A percentile compares a stretch with the other conserved stretches of the same genome.
Evolutionary conservation across 2,113 vertebrate genomes (phyloP).

Genomic region (Caracal caracal): DNA sequence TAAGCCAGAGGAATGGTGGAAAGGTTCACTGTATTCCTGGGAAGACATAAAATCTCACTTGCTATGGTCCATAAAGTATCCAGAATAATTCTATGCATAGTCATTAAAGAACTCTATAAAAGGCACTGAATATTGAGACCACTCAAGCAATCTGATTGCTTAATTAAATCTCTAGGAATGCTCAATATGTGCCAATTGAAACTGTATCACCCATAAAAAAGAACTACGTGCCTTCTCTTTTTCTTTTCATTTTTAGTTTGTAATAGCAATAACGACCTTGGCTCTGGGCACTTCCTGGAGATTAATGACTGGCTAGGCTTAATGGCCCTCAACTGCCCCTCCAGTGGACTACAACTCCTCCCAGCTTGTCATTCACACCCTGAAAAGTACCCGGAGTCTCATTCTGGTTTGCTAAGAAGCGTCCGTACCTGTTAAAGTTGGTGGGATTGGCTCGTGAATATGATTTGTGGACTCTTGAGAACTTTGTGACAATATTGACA

Average conservation of each 20-base stretch:
- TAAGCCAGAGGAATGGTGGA: not conserved
- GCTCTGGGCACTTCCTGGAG: constrained; percentile 62
- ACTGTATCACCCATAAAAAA: constrained; percentile 74
- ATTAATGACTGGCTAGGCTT: constrained; percentile 68
- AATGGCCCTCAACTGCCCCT: constrained; percentile 30
- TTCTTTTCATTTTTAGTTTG: constrained; percentile 68
- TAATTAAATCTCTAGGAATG: constrained; percentile 83
- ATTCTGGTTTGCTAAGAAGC: constrained; percentile 37
- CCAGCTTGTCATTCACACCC: constrained; percentile 51
- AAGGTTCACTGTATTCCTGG: constrained; percentile 47
- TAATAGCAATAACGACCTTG: constrained; percentile 72
- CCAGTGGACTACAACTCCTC: constrained; percentile 57
- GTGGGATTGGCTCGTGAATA: constrained; percentile 26
- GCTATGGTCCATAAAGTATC: constrained; percentile 80
- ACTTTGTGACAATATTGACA: constrained; percentile 43
- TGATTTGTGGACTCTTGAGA: constrained; percentile 62
- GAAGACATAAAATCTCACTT: constrained; percentile 72
- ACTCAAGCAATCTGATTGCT: constrained; percentile 80
- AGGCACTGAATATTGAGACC: constrained; percentile 78
- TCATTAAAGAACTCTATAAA: constrained; percentile 81
- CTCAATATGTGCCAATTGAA: constrained; percentile 77
- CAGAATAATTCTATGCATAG: constrained; percentile 78
- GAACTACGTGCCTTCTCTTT: constrained; percentile 22
- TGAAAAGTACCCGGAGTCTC: constrained; percentile 21
- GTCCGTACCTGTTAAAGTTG: constrained; percentile 24